Evolutionary conservation across 2,888 invertebrate genomes (phyloP).

Genomic region (Synergus itoensis): DNA sequence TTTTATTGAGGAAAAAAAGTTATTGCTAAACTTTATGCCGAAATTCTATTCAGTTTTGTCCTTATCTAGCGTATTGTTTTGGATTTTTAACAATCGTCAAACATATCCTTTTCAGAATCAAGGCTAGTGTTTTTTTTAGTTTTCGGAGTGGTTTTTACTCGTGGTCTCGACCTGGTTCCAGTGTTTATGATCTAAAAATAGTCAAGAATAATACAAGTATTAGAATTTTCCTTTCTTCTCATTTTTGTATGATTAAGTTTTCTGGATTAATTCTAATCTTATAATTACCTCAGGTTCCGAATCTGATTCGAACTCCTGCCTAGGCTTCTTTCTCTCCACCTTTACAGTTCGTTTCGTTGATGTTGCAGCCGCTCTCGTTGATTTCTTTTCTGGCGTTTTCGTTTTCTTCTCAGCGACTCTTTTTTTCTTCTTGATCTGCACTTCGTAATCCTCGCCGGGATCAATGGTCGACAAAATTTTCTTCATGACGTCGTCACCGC

Average conservation of each 20-base stretch:
- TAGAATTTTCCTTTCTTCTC: neutral
- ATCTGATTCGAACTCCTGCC: conserved; percentile 54
- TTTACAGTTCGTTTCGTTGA: neutral
- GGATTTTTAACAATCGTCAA: conserved; percentile 53
- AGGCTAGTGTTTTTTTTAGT: conserved; percentile 41
- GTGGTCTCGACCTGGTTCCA: conserved; percentile 65
- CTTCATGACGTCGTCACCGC: conserved; percentile 63
- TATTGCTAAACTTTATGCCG: conserved; percentile 1
- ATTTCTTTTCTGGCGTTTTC: conserved; percentile 44
- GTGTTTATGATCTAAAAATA: conserved; percentile 60
- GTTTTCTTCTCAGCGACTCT: conserved; percentile 43
- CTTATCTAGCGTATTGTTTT: neutral
- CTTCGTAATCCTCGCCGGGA: conserved; percentile 70
- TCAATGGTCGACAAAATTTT: conserved; percentile 65
- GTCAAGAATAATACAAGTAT: neutral
- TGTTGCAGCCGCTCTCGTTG: conserved; percentile 45
- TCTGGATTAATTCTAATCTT: neutral
- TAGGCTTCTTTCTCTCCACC: conserved; percentile 50
- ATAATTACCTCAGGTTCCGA: conserved; percentile 69
- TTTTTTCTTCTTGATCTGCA: conserved; percentile 68
- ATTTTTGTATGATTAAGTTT: neutral
- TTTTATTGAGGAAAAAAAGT: neutral
- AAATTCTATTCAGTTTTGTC: neutral
- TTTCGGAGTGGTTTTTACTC: conserved; percentile 34
- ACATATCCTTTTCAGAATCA: conserved; percentile 68